A percentile compares a stretch with the other conserved stretches of the same genome.
phyloP scores from a whole-genome alignment of 2,113 vertebrate genomes.

The Chloebia gouldiae region DNA sequence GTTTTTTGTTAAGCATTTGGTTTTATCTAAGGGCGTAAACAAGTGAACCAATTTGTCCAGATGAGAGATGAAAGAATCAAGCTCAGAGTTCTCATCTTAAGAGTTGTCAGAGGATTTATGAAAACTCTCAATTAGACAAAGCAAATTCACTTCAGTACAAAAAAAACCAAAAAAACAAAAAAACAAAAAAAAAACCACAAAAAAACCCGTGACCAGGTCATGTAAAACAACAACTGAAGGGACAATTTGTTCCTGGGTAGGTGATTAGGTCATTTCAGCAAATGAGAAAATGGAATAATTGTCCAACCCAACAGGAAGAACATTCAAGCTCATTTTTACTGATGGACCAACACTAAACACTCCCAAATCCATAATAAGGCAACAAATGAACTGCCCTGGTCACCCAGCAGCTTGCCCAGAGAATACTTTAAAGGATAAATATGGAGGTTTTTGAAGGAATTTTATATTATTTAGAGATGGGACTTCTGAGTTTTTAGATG shows the following conservation, averaged over 20 bases:
- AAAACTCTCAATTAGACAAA: slow-evolving; percentile 7
- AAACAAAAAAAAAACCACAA: background rate
- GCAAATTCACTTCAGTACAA: background rate
- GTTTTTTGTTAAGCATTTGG: background rate
- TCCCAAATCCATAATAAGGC: background rate
- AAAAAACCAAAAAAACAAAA: background rate
- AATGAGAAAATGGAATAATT: background rate
- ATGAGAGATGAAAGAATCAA: background rate
- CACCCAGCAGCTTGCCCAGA: background rate
- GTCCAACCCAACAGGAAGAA: background rate
- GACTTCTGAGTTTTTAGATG: background rate
- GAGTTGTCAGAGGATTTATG: background rate
- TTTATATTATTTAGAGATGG: background rate
- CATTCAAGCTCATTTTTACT: background rate
- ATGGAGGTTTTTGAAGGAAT: background rate
- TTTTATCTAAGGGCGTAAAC: background rate
- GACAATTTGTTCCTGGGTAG: background rate
- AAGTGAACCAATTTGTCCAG: background rate
- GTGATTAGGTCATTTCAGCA: slow-evolving; percentile 42
- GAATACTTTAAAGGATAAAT: background rate
- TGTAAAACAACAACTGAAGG: background rate
- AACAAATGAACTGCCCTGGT: background rate
- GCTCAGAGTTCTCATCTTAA: background rate
- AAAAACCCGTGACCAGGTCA: background rate
- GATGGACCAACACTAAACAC: background rate